These are phyloP conservation scores for Drosophila ananassae DNA, from an alignment of 1,140 invertebrate species.

Conservation along the genomic window DNA sequence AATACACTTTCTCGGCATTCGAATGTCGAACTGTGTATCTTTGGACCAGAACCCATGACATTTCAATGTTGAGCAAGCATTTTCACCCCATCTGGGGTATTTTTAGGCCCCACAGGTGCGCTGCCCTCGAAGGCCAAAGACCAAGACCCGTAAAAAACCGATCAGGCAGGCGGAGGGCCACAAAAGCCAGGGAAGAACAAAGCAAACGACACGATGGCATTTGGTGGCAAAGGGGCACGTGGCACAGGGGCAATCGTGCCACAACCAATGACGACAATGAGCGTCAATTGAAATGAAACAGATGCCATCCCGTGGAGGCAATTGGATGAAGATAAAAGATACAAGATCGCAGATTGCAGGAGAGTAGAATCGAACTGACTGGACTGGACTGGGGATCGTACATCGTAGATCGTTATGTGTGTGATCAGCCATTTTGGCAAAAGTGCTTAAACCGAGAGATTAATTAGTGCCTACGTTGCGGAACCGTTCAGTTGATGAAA, in stretches of 20 bases:
- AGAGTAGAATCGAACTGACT: constrained; percentile 9
- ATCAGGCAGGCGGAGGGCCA: constrained; percentile 13
- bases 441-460: constrained; percentile 43
- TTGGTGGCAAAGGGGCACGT: constrained; percentile 2
- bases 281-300: constrained; percentile 74
- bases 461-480: constrained; percentile 60
- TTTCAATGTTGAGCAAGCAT: constrained; percentile 38
- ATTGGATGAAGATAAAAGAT: constrained; percentile 8
- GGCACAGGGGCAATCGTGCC: neutral
- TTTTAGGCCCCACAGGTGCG: constrained; percentile 64
- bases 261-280: constrained; percentile 68
- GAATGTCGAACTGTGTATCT: constrained; percentile 20
- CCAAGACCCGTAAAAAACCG: constrained; percentile 27
- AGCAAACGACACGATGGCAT: constrained; percentile 47
- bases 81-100: constrained; percentile 16
- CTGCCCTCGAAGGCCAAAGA: constrained; percentile 58
- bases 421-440: constrained; percentile 44
- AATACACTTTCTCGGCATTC: constrained; percentile 19
- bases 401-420: constrained; percentile 8
- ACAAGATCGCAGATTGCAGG: constrained; percentile 13
- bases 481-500: constrained; percentile 34
- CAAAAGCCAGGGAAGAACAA: constrained; percentile 49
- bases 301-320: constrained; percentile 51
- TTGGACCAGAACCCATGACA: constrained; percentile 21
- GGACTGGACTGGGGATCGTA: constrained; percentile 1